phyloP scores from a whole-genome alignment of 2,797 vertebrate species.

The Tenualosa ilisha region DNA sequence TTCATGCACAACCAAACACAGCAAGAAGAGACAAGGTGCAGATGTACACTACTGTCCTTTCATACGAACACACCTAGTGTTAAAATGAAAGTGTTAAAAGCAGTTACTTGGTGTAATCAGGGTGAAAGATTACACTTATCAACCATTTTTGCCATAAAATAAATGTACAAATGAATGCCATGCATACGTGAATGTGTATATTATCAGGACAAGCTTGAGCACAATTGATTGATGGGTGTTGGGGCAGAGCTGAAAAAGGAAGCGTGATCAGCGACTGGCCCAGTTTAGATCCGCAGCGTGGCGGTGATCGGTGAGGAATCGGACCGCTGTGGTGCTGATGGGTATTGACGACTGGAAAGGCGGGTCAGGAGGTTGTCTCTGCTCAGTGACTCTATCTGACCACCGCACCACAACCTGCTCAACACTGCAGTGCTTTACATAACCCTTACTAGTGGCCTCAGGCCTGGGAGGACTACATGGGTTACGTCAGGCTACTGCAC shows the following conservation, averaged over 20 bases:
- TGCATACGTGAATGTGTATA: neutral
- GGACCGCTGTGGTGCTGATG: constrained; percentile 59
- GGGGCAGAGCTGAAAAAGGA: neutral
- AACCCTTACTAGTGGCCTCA: neutral
- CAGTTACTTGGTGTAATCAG: neutral
- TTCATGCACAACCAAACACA: neutral
- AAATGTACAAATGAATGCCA: neutral
- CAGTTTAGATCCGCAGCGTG: neutral
- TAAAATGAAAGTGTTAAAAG: neutral
- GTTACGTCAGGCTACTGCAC: neutral
- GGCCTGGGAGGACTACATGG: neutral
- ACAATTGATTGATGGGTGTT: neutral
- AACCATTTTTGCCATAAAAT: neutral
- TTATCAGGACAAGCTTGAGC: neutral
- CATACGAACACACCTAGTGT: neutral
- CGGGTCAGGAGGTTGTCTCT: constrained; percentile 34
- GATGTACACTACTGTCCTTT: neutral
- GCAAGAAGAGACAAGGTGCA: neutral
- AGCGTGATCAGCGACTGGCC: neutral
- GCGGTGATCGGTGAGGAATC: constrained; percentile 22
- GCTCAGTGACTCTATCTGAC: neutral
- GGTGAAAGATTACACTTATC: neutral
- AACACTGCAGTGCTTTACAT: neutral
- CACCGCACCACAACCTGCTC: neutral
- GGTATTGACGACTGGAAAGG: constrained; percentile 54